Percentiles rank a stretch among this genome's conserved stretches.
phyloP scores from a whole-genome alignment of 1,140 invertebrate species.

The Ylistrum balloti region DNA sequence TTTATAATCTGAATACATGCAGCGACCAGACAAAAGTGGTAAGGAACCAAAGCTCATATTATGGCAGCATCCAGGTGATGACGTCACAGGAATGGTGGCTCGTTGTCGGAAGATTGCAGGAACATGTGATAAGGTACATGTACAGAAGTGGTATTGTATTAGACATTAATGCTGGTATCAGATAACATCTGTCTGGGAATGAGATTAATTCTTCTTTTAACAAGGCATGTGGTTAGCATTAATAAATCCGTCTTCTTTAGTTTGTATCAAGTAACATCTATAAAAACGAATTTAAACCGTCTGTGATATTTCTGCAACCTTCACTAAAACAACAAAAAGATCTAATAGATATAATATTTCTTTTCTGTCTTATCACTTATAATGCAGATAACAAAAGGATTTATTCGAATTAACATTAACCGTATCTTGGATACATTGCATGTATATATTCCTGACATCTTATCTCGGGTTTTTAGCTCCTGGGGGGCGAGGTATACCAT shows the following conservation, averaged over 20 bases:
- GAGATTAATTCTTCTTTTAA: not conserved
- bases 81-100: constrained; percentile 76
- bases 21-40: constrained; percentile 48
- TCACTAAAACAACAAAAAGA: not conserved
- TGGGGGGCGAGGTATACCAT: constrained; percentile 76
- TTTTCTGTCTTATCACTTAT: no score
- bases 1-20: not conserved
- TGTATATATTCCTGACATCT: no score
- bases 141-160: no score
- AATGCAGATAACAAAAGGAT: no score
- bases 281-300: not conserved
- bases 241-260: not conserved
- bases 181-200: not conserved
- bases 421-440: no score
- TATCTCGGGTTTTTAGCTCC: constrained; percentile 55
- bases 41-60: constrained; percentile 56
- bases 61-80: constrained; percentile 76
- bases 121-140: constrained; percentile 70
- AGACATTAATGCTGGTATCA: not conserved
- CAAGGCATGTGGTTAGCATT: not conserved
- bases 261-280: constrained; percentile 31
- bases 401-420: no score
- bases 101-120: constrained; percentile 72
- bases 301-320: not conserved
- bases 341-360: no score